A percentile compares a stretch with the other conserved stretches of the same genome.
Conservation (phyloP, 2,888 invertebrate genomes). For the Trichogramma evanescens region DNA sequence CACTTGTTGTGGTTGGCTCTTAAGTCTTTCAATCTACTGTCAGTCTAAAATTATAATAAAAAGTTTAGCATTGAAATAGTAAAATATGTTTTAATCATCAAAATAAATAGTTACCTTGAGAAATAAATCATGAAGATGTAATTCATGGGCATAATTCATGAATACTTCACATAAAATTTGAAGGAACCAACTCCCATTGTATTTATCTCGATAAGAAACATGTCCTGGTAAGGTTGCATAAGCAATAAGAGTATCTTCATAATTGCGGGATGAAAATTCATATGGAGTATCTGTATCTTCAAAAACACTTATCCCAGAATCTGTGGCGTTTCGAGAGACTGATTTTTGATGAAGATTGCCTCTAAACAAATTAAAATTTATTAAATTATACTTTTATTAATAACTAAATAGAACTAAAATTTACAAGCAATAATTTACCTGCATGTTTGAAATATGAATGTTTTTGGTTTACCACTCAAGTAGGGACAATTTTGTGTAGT, state of each 20-base stretch:
- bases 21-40: slow-evolving; percentile 29
- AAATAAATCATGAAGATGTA: slow-evolving; percentile 36
- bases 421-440: slow-evolving; percentile 33
- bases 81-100: neutral
- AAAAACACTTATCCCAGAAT: slow-evolving; percentile 10
- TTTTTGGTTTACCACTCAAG: slow-evolving; percentile 53
- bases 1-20: slow-evolving; percentile 24
- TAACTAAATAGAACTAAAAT: neutral
- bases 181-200: slow-evolving; percentile 56
- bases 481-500: slow-evolving; percentile 46
- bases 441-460: slow-evolving; percentile 56
- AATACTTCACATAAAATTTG: slow-evolving; percentile 53
- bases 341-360: slow-evolving; percentile 21
- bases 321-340: slow-evolving; percentile 17
- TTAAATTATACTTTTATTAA: neutral
- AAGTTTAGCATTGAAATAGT: neutral
- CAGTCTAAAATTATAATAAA: slow-evolving; percentile 29
- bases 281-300: slow-evolving; percentile 9
- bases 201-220: slow-evolving; percentile 51
- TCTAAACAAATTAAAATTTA: slow-evolving; percentile 11
- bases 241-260: slow-evolving; percentile 52
- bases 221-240: slow-evolving; percentile 51
- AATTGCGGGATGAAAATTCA: slow-evolving; percentile 32
- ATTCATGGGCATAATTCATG: slow-evolving; percentile 37
- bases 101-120: slow-evolving; percentile 28